Evolutionary conservation across 2,888 invertebrate genomes (phyloP), one percentile per base, ranked within the genome.

Genomic region (Dolichomitus sp.): DNA sequence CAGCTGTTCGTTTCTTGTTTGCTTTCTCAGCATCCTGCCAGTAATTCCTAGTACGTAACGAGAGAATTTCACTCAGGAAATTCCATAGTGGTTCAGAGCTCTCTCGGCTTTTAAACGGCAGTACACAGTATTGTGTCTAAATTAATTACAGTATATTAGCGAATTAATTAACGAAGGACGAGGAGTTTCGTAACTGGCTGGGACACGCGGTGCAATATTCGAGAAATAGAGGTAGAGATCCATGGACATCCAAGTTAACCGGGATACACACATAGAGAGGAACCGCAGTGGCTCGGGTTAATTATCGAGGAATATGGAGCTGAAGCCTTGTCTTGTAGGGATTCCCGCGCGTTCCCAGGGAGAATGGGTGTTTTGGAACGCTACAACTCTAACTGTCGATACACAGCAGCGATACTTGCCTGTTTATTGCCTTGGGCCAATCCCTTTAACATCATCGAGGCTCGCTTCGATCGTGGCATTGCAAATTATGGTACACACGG

Each of bases 271-370:
- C 12, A 48, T n/a, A 45, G 59, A 63, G 54, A 30, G 6, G 27
- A 69, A n/a, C 27, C 63, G 45, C 72, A 33, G 19, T 19, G 59
- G 76, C 73, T 66, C 61, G 30, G 73, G 81, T 73, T 77, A 73
- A 81, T 81, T 81, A 77, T 77, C 33, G 61, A 61, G 42, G 59
- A 30, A 66, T 81, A 57, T 77, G 68, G 1, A 72, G 42, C 14
- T 80, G 54, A 59, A 70, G 73, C 52, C 50, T 37, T 76, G 72
- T 68, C 63, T 54, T 48, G 52, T 45, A 19, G 42, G 45, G 37
- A 57, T 75, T 69, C 54, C 45, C 37, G 23, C 33, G 54, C 59
- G 48, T 12, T 59, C 30, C 42, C 52, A 72, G n/a, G 40, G 54
- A 37, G 19, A 27, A 27, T 12, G 14, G 4, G 50, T 40, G 54